Conservation (phyloP, 2,888 invertebrate species). For the Cheilosia impressa region DNA sequence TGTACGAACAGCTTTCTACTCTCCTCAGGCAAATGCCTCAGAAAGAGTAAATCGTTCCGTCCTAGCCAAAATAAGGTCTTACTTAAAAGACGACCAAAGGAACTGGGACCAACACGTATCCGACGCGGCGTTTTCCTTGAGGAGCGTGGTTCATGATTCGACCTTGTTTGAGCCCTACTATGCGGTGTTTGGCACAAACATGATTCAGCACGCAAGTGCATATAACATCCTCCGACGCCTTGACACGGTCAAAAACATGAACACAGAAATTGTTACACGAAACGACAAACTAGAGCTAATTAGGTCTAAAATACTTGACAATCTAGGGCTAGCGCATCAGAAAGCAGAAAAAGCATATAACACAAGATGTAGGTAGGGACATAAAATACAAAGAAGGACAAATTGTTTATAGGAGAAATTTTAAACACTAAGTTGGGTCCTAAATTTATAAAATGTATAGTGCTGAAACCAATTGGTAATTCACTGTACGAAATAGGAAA, state of each 20-base stretch:
- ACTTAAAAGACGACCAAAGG: too few species aligned
- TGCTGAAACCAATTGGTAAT: too few species aligned
- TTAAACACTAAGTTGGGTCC: not conserved
- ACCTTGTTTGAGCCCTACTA: not conserved
- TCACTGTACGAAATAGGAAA: too few species aligned
- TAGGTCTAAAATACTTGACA: not conserved
- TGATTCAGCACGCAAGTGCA: not conserved
- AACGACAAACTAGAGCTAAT: not conserved
- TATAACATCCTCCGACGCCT: not conserved
- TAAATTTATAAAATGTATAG: too few species aligned
- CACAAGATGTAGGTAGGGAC: too few species aligned
- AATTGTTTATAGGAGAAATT: not conserved
- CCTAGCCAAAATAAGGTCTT: not conserved
- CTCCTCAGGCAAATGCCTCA: slow-evolving; percentile 56
- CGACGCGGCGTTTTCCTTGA: not conserved
- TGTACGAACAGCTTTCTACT: slow-evolving; percentile 50
- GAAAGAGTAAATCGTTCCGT: slow-evolving; percentile 9
- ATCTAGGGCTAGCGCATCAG: not conserved
- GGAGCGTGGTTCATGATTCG: not conserved
- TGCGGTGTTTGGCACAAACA: not conserved
- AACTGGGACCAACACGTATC: too few species aligned
- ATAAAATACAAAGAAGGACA: too few species aligned
- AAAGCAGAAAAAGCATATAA: too few species aligned
- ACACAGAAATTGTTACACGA: not conserved
- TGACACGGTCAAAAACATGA: not conserved